Evolutionary conservation across 1,140 invertebrate species (phyloP), one percentile per base, ranked within the genome.

Genomic region (Drosophila bocki): DNA sequence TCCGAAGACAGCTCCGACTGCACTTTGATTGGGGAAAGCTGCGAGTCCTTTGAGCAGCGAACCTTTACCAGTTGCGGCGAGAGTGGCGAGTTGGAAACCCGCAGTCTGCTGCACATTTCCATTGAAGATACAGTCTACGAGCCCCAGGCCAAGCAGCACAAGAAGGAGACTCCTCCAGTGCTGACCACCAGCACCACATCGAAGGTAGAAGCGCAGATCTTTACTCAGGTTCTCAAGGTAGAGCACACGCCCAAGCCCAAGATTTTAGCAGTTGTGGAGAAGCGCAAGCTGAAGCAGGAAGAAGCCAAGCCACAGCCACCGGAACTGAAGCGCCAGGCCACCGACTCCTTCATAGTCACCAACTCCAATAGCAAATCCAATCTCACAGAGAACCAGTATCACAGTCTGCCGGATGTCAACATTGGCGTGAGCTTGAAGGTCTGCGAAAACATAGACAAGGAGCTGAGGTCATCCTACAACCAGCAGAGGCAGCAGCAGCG

Each of bases 351-450:
- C 12, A 54, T 80, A 26, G 33, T 80, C 2, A 61, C 44, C 19
- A 41, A 32, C 13, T 12, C 71, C 32, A 26, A 8, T 39, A 29
- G 22, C 29, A 91, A 91, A 60, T 75, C 84, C 37, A 91, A 91
- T 80, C 76, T 91, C 7, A 44, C 47, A 56, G 94, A 95, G 92
- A 95, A 95, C 92, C 95, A 95, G 85, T 96, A 95, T 76, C 94
- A 95, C 86, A 95, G 95, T 7, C 91, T 96, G 62, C 95, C 95
- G 9, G 95, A 95, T 91, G 95, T 95, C 35, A 95, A 95, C 51
- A 95, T 95, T 37, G 94, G 95, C 57, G 95, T 95, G 82, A 95
- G 94, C 75, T 94, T 95, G 33, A 94, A 94, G 77, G 95, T 95
- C 76, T 95, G 94, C 42, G 95, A 95, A 88, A 94, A 93, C 75